These are phyloP conservation scores for Synergus itoensis DNA, from an alignment of 2,888 invertebrate species.

Conservation along the genomic window DNA sequence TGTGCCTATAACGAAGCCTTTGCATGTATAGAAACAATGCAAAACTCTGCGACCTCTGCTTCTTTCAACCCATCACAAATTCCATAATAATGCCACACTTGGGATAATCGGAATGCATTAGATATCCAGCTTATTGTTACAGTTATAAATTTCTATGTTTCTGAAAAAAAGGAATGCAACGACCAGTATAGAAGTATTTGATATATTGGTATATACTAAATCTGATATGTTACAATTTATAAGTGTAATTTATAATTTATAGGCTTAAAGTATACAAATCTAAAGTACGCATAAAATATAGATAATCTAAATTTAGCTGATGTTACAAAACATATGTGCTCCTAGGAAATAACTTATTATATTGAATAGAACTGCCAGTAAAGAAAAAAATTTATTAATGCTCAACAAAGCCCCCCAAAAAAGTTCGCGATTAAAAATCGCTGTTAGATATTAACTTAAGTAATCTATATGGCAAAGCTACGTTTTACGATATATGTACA, in stretches of 20 bases:
- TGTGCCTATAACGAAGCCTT: slow-evolving; percentile 40
- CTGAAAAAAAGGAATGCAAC: slow-evolving; percentile 55
- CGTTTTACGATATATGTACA: slow-evolving; percentile 43
- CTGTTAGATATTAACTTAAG: slow-evolving; percentile 49
- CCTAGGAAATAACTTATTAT: slow-evolving; percentile 53
- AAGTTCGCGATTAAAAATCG: slow-evolving; percentile 49
- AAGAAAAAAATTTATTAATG: slow-evolving; percentile 68
- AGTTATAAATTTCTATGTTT: slow-evolving; percentile 10
- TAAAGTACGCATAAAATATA: slow-evolving; percentile 45
- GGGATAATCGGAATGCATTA: slow-evolving; percentile 22
- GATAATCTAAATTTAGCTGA: slow-evolving; percentile 37
- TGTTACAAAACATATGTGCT: slow-evolving; percentile 48
- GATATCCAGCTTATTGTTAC: background rate
- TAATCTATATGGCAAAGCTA: slow-evolving; percentile 46
- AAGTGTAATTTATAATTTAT: slow-evolving; percentile 19
- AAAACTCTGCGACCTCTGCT: slow-evolving; percentile 39
- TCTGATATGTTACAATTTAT: slow-evolving; percentile 32
- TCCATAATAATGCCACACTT: slow-evolving; percentile 26
- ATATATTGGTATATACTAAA: slow-evolving; percentile 53
- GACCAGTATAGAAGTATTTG: slow-evolving; percentile 55
- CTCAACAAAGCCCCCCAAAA: slow-evolving; percentile 67
- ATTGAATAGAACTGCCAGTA: slow-evolving; percentile 74
- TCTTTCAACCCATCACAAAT: slow-evolving; percentile 9
- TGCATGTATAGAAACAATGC: slow-evolving; percentile 33
- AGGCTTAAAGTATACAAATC: slow-evolving; percentile 19